These are phyloP conservation scores for Drosophila chauvacae DNA, from an alignment of 1,140 invertebrate genomes.

Conservation along the genomic window DNA sequence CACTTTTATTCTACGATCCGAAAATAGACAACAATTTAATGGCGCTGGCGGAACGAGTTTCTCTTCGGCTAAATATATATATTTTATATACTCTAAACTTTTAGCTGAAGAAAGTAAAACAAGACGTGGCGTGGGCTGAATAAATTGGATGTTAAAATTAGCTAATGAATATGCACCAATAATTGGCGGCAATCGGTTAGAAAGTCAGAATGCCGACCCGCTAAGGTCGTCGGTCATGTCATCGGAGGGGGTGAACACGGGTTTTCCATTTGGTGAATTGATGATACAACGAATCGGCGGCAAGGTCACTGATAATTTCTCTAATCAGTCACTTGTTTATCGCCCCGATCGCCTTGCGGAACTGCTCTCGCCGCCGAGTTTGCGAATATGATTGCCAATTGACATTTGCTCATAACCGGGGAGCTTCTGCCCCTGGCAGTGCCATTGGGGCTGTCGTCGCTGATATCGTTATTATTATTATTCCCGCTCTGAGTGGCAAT, in stretches of 20 bases:
- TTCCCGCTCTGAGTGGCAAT: conserved; percentile 35
- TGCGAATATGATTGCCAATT: conserved; percentile 49
- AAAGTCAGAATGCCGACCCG: conserved; percentile 33
- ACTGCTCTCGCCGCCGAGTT: conserved; percentile 39
- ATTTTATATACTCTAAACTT: conserved; percentile 14
- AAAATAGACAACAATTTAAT: conserved; percentile 40
- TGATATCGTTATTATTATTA: conserved; percentile 22
- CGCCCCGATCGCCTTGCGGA: conserved; percentile 64
- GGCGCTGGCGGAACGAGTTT: conserved; percentile 33
- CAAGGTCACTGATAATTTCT: conserved; percentile 71
- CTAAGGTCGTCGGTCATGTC: conserved; percentile 41
- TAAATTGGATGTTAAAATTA: conserved; percentile 17
- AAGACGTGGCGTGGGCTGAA: conserved; percentile 27
- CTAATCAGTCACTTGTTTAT: conserved; percentile 73
- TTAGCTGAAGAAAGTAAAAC: conserved; percentile 42
- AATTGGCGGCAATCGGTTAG: conserved; percentile 26
- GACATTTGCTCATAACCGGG: conserved; percentile 61
- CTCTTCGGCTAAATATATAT: conserved; percentile 25
- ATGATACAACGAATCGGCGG: conserved; percentile 38
- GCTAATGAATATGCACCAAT: conserved; percentile 37
- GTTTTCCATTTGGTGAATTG: conserved; percentile 60
- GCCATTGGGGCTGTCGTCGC: conserved; percentile 39
- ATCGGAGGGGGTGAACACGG: conserved; percentile 42
- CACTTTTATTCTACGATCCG: conserved; percentile 24
- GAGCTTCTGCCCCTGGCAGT: conserved; percentile 36